A percentile compares a stretch with the other conserved stretches of the same genome.
Evolutionary conservation across 2,888 invertebrate species (phyloP).

Genomic region (Cylindroiulus punctatus): DNA sequence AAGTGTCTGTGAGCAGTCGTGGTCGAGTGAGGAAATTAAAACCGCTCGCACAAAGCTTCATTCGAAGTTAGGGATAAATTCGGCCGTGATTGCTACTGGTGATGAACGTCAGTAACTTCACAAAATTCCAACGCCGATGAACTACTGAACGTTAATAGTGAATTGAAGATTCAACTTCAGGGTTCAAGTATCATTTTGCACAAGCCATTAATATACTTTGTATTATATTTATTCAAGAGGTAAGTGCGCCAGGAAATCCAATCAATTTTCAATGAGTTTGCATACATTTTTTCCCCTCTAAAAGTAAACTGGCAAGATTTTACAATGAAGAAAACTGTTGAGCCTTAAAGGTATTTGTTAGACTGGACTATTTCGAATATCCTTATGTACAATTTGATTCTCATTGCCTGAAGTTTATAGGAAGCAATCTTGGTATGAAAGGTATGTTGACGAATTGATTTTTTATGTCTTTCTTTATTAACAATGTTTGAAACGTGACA

Average conservation of each 20-base stretch:
- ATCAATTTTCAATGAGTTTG: not conserved
- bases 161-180: not conserved
- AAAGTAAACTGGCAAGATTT: not conserved
- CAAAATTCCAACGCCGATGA: not conserved
- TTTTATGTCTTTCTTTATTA: conserved; percentile 17
- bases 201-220: not conserved
- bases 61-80: conserved; percentile 54
- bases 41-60: conserved; percentile 68
- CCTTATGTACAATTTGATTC: not conserved
- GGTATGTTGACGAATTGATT: not conserved
- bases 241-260: not conserved
- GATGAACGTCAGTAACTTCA: not conserved
- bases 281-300: not conserved
- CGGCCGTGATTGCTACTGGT: not conserved
- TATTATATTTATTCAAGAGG: not conserved
- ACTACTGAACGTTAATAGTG: not conserved
- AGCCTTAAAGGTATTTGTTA: not conserved
- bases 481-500: not conserved
- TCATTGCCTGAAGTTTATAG: not conserved
- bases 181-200: not conserved
- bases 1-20: conserved; percentile 75
- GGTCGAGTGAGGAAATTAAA: conserved; percentile 86
- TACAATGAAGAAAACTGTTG: not conserved
- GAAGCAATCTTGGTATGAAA: not conserved
- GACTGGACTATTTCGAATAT: not conserved